Evolutionary conservation across 2,113 vertebrate species (phyloP).

Genomic region (Muntiacus reevesi): DNA sequence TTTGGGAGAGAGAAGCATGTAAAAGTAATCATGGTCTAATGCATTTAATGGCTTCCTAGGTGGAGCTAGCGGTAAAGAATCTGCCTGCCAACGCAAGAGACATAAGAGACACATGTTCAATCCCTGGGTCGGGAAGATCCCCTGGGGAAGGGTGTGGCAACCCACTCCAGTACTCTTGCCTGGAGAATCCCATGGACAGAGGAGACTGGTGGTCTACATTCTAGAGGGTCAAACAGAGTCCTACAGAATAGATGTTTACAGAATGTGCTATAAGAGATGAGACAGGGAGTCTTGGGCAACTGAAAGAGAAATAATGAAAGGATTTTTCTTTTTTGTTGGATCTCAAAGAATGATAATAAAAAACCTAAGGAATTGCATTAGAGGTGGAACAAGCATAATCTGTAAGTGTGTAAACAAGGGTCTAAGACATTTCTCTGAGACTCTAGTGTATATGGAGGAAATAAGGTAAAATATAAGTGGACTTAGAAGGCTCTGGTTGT

Average conservation of each 20-base stretch:
- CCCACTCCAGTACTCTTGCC: background rate
- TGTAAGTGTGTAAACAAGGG: background rate
- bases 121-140: background rate
- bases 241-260: background rate
- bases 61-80: background rate
- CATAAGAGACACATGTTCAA: background rate
- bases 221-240: background rate
- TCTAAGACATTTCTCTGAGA: too few relatives aligned
- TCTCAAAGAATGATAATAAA: background rate
- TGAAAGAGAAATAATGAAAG: background rate
- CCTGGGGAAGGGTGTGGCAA: background rate
- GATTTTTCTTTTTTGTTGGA: background rate
- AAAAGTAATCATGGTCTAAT: background rate
- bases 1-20: background rate
- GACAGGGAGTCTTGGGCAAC: background rate
- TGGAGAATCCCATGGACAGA: background rate
- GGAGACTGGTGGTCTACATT: background rate
- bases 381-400: fast-evolving
- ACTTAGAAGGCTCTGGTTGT: background rate
- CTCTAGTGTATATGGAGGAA: background rate
- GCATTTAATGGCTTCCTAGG: background rate
- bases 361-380: background rate
- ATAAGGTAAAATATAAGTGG: background rate
- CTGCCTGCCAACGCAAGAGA: background rate
- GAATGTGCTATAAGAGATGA: background rate